Conservation (phyloP, 1,140 invertebrate species). For the Ooceraea biroi region DNA sequence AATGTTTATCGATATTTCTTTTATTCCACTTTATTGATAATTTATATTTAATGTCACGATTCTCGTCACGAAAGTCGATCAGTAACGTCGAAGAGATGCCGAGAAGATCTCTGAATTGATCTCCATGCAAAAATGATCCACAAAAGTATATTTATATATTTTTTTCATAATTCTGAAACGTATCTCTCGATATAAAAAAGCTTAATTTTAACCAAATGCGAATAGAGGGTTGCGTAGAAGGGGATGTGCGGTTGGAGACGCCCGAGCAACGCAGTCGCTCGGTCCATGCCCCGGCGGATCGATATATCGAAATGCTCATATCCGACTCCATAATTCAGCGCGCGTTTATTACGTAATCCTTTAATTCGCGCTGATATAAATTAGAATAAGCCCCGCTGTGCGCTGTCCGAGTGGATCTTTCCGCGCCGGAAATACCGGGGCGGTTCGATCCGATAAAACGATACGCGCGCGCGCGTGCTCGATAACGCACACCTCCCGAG, state of each 20-base stretch:
- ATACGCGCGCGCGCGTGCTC: neutral
- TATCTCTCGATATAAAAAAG: neutral
- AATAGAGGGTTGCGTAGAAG: neutral
- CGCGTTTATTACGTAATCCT: slow-evolving; percentile 73
- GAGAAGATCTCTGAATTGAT: neutral
- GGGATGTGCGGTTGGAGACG: neutral
- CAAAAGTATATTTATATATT: neutral
- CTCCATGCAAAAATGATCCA: neutral
- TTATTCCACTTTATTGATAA: neutral
- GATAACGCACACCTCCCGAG: slow-evolving; percentile 34
- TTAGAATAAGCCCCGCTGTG: slow-evolving; percentile 65
- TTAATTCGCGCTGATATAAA: slow-evolving; percentile 75
- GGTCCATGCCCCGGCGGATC: slow-evolving; percentile 37
- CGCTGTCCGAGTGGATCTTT: slow-evolving; percentile 58
- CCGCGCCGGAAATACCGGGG: slow-evolving; percentile 24
- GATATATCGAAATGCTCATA: slow-evolving; percentile 71
- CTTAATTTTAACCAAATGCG: neutral
- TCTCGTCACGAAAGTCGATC: neutral
- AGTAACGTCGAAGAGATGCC: neutral
- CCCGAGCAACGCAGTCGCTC: slow-evolving; percentile 9
- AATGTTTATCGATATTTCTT: neutral
- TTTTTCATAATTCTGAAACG: neutral
- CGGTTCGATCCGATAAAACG: slow-evolving; percentile 11
- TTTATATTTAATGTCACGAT: neutral
- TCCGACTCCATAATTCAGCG: slow-evolving; percentile 67